Base-by-base conservation (phyloP, 2,797 vertebrate species). In the Oophaga sylvatica region DNA sequence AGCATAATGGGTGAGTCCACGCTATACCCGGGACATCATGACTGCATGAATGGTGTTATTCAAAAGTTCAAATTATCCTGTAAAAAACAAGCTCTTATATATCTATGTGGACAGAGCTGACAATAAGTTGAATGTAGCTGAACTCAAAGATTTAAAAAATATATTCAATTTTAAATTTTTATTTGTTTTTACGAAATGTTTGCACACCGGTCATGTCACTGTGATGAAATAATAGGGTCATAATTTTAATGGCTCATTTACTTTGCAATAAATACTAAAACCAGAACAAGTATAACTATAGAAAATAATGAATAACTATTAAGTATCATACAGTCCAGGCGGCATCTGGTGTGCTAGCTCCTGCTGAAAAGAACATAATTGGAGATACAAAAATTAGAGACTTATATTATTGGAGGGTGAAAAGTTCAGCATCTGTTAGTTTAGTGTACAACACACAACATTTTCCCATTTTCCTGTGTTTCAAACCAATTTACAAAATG, bases 351-450 rank as follows among this genome's bases (percentile, higher is more conserved):
- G 65, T 48, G 60, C 35, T 77, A 76, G 75, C 68, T 71, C 17
- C 56, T 81, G 41, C 22, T 45, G n/a, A 76, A 81, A 82, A 13
- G 80, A 87, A 26, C 85, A 81, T 41, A 48, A 59, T 87, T 26
- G 12, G 12, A 63, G 62, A 81, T 29, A 81, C 15, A 87, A 60
- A 84, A 80, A 73, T 75, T 53, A 53, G 60, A 81, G 48, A n/a
- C 68, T 81, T 75, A 20, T 73, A n/a, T 68, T 53, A 73, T 13
- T 65, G 19, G 26, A 17, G 80, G 80, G 86, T 82, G n/a, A 82
- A 62, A 82, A 82, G 86, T 87, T 82, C 86, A 87, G 80, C 86
- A 82, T 87, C 70, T 82, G 59, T 53, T 57, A 82, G 41, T 67
- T 22, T 22, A 41, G 29, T 70, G 12, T 22, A 16, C 57, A n/a